These are phyloP conservation scores for Tetramorium alpestre DNA, from an alignment of 1,140 invertebrate species.

Conservation along the genomic window DNA sequence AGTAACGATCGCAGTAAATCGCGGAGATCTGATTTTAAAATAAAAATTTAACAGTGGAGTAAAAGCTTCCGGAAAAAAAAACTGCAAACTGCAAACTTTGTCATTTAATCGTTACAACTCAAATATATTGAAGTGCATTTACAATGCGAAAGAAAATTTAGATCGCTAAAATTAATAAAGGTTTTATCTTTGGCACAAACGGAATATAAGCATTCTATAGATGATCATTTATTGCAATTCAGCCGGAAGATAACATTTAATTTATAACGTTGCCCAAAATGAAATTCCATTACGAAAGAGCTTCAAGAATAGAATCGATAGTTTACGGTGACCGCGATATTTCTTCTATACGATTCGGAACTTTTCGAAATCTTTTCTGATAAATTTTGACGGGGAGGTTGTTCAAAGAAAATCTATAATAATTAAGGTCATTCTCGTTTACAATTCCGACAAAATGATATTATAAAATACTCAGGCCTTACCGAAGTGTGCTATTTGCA, in stretches of 20 bases:
- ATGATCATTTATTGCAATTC: constrained; percentile 43
- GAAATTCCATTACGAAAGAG: constrained; percentile 49
- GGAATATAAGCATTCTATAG: constrained; percentile 12
- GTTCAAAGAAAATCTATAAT: constrained; percentile 19
- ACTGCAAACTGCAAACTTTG: neutral
- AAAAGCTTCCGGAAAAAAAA: neutral
- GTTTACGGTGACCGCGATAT: neutral
- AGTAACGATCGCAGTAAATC: neutral
- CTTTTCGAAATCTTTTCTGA: constrained; percentile 31
- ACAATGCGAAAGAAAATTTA: constrained; percentile 2
- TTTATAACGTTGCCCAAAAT: constrained; percentile 41
- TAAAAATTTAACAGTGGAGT: neutral
- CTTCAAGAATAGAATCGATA: constrained; percentile 36
- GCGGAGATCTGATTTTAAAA: neutral
- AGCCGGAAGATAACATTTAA: constrained; percentile 36
- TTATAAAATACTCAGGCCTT: neutral
- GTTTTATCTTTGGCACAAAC: constrained; percentile 25
- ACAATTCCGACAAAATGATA: neutral
- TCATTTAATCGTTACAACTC: neutral
- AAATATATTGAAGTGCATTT: neutral
- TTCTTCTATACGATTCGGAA: constrained; percentile 1
- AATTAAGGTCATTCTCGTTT: constrained; percentile 14
- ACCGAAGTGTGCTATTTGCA: constrained; percentile 21
- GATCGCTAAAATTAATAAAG: constrained; percentile 51
- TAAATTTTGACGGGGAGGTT: neutral